Evolutionary conservation across 2,113 vertebrate species (phyloP), one percentile per base, ranked within the genome.

Genomic region (Sinocyclocheilus anshuiensis): DNA sequence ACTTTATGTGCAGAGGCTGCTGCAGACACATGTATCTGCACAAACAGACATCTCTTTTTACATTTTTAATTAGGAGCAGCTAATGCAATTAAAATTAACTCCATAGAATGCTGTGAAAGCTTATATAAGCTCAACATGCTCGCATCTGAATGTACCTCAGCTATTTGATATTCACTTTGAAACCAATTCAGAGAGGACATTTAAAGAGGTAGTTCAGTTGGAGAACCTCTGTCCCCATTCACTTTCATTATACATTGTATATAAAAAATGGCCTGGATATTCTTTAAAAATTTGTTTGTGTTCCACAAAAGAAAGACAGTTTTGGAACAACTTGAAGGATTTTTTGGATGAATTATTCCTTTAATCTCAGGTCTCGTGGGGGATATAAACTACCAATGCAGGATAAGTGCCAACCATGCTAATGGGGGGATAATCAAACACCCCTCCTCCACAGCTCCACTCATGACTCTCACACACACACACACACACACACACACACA

Each of bases 401-500:
- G 8, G 5, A 53, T 77, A 45, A 77, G 15, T 22, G 9, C 53
- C 6, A 57, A 57, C 77, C 24, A 33, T 74, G 11, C 16, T 75
- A 26, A 33, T 61, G n/a, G 26, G 22, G 13, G n/a, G 15, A 86
- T 33, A 83, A 50, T 88, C 74, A 88, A 48, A 36, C 67, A 69
- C 61, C 84, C 67, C 63, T 39, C 59, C 72, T 77, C 59, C 57
- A 78, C 61, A 75, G 59, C 72, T 77, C 59, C 57, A 78, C 57
- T 79, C 22, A 16, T 77, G 24, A 67, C 48, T 18, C 6, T 50
- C 63, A 57, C 48, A n/a, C 6, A 22, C 63, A 81, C 78, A 87
- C 84, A 86, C n/a, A 77, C 78, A 29, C 29, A 29, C 29, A 29
- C 29, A 29, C 29, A 29, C 29, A 29, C 29, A 1, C 29, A 29